Percentiles rank a stretch among this genome's conserved stretches.
Conservation (phyloP, 2,888 invertebrate species). For the Dryococelus australis region DNA sequence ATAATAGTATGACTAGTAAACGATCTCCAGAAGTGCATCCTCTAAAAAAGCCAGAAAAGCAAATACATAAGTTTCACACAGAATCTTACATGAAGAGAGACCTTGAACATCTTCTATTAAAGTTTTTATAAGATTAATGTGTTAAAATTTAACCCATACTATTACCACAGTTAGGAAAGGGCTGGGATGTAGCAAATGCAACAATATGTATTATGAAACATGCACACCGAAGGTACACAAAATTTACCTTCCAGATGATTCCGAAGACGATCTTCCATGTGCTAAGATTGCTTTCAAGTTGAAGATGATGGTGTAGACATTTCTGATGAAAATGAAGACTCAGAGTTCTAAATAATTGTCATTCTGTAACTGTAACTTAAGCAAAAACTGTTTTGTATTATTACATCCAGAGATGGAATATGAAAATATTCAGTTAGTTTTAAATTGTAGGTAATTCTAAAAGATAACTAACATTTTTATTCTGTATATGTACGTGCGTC, state of each 20-base stretch:
- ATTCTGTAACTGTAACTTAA: neutral
- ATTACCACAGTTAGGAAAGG: too few relatives aligned
- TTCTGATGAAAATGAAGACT: neutral
- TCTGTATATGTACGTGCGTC: too few relatives aligned
- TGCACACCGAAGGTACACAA: slow-evolving; percentile 24
- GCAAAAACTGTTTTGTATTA: neutral
- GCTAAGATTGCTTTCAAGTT: slow-evolving; percentile 27
- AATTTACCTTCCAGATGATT: slow-evolving; percentile 20
- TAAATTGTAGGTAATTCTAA: neutral
- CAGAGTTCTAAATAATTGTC: neutral
- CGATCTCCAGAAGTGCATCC: neutral
- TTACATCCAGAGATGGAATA: neutral
- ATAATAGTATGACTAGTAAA: neutral
- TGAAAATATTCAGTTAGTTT: neutral
- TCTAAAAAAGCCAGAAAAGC: neutral
- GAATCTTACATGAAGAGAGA: neutral
- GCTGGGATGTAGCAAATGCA: neutral
- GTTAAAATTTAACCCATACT: neutral
- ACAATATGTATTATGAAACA: neutral
- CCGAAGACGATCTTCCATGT: slow-evolving; percentile 18
- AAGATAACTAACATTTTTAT: neutral
- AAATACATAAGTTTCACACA: neutral
- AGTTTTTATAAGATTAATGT: neutral
- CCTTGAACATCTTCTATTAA: neutral
- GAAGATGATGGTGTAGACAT: neutral